phyloP scores from a whole-genome alignment of 2,113 vertebrate genomes.

The Nannobrachium achirus region DNA sequence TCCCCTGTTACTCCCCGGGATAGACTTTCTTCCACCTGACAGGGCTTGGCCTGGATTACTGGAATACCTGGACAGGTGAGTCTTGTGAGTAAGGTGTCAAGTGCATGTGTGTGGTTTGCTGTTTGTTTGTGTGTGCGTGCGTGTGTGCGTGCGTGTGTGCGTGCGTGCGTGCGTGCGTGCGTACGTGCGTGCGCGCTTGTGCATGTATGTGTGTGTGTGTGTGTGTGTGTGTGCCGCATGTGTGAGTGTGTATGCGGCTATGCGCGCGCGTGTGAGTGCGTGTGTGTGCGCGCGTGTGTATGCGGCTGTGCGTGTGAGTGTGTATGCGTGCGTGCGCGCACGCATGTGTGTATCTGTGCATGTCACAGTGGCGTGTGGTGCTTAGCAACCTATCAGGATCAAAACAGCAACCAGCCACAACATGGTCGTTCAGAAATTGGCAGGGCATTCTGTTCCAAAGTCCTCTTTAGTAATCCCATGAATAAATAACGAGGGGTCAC shows the following conservation, averaged over 20 bases:
- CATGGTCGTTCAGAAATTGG: constrained; percentile 40
- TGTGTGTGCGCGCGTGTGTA: no score
- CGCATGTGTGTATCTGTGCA: neutral
- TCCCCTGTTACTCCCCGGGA: constrained; percentile 60
- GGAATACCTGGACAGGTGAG: constrained; percentile 74
- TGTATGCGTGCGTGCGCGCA: neutral
- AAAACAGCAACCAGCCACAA: constrained; percentile 15
- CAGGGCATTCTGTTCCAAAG: constrained; percentile 55
- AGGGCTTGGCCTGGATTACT: constrained; percentile 69
- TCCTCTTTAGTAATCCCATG: constrained; percentile 59
- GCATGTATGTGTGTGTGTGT: neutral
- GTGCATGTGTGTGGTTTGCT: constrained; percentile 35
- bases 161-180: constrained; percentile 17
- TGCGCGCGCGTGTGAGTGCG: no score
- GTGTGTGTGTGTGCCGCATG: no score
- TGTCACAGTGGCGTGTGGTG: no score
- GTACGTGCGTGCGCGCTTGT: constrained; percentile 7
- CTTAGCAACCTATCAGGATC: constrained; percentile 33
- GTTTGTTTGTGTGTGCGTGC: constrained; percentile 2
- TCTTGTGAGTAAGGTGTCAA: constrained; percentile 65
- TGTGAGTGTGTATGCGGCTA: no score
- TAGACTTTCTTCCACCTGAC: constrained; percentile 76
- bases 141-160: constrained; percentile 37
- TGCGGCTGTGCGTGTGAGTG: no score
- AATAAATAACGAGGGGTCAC: constrained; percentile 70